Percentiles rank a stretch among this genome's conserved stretches.
Evolutionary conservation across 2,113 vertebrate genomes (phyloP).

Genomic region (Todiramphus saurophagus): DNA sequence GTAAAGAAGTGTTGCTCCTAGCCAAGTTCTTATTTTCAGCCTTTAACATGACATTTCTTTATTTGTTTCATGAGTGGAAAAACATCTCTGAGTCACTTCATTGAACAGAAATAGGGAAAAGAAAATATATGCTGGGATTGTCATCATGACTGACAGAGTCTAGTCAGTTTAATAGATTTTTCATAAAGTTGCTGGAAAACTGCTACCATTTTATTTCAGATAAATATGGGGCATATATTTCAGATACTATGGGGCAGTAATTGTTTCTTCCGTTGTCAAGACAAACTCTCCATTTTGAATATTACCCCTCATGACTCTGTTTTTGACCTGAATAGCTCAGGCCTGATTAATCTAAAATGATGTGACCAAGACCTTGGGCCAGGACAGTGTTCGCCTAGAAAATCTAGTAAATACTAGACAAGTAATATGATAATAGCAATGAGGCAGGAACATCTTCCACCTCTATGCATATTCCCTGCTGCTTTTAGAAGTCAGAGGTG

Average conservation of each 20-base stretch:
- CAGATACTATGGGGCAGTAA: background rate
- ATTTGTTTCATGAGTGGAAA: conserved; percentile 21
- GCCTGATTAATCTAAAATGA: background rate
- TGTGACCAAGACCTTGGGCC: background rate
- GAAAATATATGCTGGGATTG: conserved; percentile 25
- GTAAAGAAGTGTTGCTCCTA: background rate
- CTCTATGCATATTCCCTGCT: background rate
- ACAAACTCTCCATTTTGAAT: background rate
- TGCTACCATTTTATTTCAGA: background rate
- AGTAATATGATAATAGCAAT: background rate
- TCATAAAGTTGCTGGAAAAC: conserved; percentile 43
- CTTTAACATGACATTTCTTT: background rate
- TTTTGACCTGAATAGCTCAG: conserved; percentile 1
- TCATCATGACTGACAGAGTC: conserved; percentile 21
- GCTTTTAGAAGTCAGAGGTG: background rate
- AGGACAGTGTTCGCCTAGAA: background rate
- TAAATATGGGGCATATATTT: too few species aligned
- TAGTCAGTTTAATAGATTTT: conserved; percentile 45
- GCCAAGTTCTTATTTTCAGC: background rate
- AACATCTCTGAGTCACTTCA: background rate
- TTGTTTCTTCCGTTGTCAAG: conserved; percentile 27
- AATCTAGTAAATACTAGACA: background rate
- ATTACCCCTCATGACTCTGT: background rate
- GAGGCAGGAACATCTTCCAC: background rate
- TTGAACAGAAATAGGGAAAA: background rate